A percentile compares a stretch with the other conserved stretches of the same genome.
Evolutionary conservation across 2,888 invertebrate genomes (phyloP).

Genomic region (Strigamia maritima): DNA sequence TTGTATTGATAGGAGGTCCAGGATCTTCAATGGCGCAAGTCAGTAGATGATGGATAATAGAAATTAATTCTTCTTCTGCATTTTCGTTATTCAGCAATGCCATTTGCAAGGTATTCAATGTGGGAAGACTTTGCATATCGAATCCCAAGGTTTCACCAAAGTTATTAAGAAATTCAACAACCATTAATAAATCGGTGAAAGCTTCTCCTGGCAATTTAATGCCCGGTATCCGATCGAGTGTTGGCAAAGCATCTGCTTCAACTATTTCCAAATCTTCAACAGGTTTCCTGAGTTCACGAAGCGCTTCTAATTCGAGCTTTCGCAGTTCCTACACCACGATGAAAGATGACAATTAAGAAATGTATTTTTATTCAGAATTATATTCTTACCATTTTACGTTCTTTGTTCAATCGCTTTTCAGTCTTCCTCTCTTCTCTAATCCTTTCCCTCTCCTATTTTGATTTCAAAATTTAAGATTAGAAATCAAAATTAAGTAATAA

Average conservation of each 20-base stretch:
- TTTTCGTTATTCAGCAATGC: conserved; percentile 78
- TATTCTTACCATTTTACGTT: conserved; percentile 64
- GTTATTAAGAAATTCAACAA: conserved; percentile 94
- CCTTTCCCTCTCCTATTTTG: conserved; percentile 56
- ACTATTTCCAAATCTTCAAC: conserved; percentile 85
- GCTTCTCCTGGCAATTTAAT: conserved; percentile 79
- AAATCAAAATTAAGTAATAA: background rate
- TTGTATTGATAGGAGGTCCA: conserved; percentile 61
- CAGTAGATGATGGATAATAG: conserved; percentile 82
- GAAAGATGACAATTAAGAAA: background rate
- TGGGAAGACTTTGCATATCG: conserved; percentile 82
- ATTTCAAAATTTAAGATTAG: conserved; percentile 10
- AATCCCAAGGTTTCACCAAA: conserved; percentile 93
- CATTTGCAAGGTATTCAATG: conserved; percentile 78
- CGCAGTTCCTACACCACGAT: conserved; percentile 59
- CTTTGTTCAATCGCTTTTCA: conserved; percentile 61
- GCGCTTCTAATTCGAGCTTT: conserved; percentile 64
- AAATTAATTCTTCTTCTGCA: conserved; percentile 71
- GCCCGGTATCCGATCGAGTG: conserved; percentile 71
- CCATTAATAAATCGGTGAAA: conserved; percentile 87
- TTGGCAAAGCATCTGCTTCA: conserved; percentile 53
- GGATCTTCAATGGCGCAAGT: conserved; percentile 86
- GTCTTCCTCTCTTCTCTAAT: conserved; percentile 78
- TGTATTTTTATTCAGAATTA: background rate
- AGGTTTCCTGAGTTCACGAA: conserved; percentile 75